Base-by-base conservation (phyloP, 1,140 invertebrate species). In the Heliconius hermathena region DNA sequence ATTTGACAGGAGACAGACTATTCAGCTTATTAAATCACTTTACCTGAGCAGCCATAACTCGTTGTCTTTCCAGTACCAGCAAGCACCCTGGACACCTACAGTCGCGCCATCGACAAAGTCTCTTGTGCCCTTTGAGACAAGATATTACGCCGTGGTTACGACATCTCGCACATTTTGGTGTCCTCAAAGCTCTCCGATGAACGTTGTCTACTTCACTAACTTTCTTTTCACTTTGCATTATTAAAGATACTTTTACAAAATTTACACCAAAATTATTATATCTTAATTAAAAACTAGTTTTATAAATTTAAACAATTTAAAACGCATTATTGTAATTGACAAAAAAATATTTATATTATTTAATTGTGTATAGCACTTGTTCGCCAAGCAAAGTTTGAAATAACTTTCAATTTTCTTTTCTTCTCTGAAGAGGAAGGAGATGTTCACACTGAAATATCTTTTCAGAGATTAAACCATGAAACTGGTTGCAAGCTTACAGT, bases 31-130 rank as follows among this genome's bases (percentile, higher is more conserved):
- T 66, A 66, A 29, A 66, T 66, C 2, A 66, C 11, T 4, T 49
- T 81, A 98, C 97, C 92, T 98, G 97, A 16, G 98, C 98, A 13
- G 98, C 98, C 98, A 99, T 98, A 1, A 99, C 97, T 16, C 97
- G 93, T 86, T 98, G 98, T 73, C 98, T 93, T 89, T 98, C 97
- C 1, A 98, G 97, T 11, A 98, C 98, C n/a, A 98, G 93, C 76
- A 97, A 95, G 88, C 98, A 98, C 82, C 97, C 98, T 52, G 97
- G 96, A 90, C 98, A 98, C 29, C 96, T 95, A 85, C 98, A 98
- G 85, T 98, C 97, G 75, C 96, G 95, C 97, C 97, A 98, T 1
- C 96, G 96, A 83, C 97, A 97, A 60, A 97, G 94, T 72, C 97
- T 96, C 89, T 98, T 98, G 93, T 99, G 98, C 18, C 98, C 98